These are phyloP conservation scores for Coelopa frigida DNA, from an alignment of 1,140 invertebrate species.

Conservation along the genomic window DNA sequence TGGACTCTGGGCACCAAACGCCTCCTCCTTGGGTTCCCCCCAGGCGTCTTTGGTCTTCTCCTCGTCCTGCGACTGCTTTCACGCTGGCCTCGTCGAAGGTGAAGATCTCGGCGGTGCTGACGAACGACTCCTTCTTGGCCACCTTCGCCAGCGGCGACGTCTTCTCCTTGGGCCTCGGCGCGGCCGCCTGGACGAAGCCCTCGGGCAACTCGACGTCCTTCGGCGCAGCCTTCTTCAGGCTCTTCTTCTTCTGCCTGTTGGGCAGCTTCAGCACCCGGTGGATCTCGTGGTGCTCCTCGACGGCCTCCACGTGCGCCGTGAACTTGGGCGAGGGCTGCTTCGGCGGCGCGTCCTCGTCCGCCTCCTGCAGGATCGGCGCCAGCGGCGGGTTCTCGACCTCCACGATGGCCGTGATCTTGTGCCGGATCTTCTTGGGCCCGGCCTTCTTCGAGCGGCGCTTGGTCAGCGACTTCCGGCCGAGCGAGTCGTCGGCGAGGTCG, in stretches of 20 bases:
- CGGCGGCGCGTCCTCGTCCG: slow-evolving; percentile 10
- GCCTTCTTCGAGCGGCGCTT: slow-evolving; percentile 20
- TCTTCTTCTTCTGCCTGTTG: slow-evolving; percentile 43
- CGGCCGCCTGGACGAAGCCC: slow-evolving; percentile 33
- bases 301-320: slow-evolving; percentile 31
- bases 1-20: too few species aligned
- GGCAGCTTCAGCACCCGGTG: slow-evolving; percentile 38
- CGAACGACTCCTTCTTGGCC: slow-evolving; percentile 15
- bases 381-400: slow-evolving; percentile 25
- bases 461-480: not conserved
- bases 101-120: slow-evolving; percentile 28
- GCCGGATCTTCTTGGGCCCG: slow-evolving; percentile 32
- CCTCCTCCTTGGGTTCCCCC: not conserved
- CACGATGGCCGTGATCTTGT: slow-evolving; percentile 38
- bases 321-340: slow-evolving; percentile 27
- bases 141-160: not conserved
- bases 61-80: not conserved
- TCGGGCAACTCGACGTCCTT: slow-evolving; percentile 22
- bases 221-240: slow-evolving; percentile 5
- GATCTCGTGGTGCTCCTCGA: slow-evolving; percentile 39
- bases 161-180: slow-evolving; percentile 23
- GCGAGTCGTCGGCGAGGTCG: slow-evolving; percentile 17
- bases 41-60: not conserved
- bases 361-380: slow-evolving; percentile 27
- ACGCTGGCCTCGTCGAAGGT: slow-evolving; percentile 31